phyloP scores from a whole-genome alignment of 2,113 vertebrate genomes.

The Phrynosoma blainvillii region DNA sequence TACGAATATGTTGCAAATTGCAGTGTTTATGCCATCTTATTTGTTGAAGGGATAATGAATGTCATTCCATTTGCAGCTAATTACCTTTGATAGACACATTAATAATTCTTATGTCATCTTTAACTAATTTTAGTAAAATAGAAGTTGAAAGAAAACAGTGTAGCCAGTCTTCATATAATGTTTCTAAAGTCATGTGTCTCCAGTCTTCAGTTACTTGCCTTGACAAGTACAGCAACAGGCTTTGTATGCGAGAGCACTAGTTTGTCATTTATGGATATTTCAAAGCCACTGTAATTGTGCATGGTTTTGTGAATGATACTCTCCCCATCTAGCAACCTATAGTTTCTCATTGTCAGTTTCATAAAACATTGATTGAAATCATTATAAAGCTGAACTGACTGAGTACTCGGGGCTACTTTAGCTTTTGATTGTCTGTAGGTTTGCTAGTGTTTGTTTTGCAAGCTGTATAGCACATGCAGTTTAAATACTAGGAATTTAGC shows the following conservation, averaged over 20 bases:
- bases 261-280: not conserved
- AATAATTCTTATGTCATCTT: not conserved
- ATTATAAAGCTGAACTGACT: not conserved
- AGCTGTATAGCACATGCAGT: conserved; percentile 16
- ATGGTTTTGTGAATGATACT: not conserved
- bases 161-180: not conserved
- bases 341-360: not conserved
- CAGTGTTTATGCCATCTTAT: conserved; percentile 31
- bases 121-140: not conserved
- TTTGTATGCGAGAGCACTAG: not conserved
- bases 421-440: not conserved
- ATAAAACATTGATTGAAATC: conserved; percentile 6
- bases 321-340: not conserved
- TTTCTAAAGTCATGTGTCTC: conserved; percentile 4
- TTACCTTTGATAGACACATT: not conserved
- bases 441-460: conserved; percentile 24
- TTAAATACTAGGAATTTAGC: not conserved
- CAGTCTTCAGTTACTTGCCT: conserved; percentile 20
- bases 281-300: conserved; percentile 7
- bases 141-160: not conserved
- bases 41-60: conserved; percentile 34
- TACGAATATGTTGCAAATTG: conserved; percentile 61
- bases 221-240: not conserved
- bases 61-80: not conserved
- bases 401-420: conserved; percentile 27